These are phyloP conservation scores for Ips nitidus DNA, from an alignment of 1,140 invertebrate species.

Conservation along the genomic window DNA sequence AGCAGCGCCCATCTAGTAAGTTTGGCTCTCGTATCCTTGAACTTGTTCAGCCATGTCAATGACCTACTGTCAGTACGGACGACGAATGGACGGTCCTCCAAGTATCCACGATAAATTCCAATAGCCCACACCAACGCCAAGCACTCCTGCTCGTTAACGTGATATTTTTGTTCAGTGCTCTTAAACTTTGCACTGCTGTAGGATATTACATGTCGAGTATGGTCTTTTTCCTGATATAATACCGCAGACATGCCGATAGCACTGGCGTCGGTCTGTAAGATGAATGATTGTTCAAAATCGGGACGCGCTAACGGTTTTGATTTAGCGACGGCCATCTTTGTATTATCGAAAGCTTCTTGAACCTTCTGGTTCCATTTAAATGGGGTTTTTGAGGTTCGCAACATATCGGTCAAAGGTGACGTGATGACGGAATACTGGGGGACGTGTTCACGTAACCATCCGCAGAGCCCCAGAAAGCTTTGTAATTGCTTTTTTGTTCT, in stretches of 20 bases:
- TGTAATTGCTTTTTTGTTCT: slow-evolving; percentile 35
- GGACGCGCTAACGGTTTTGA: slow-evolving; percentile 11
- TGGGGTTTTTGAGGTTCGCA: slow-evolving; percentile 17
- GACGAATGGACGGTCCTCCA: too few species aligned
- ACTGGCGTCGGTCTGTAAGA: slow-evolving; percentile 28
- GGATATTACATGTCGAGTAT: too few species aligned
- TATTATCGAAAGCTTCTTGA: slow-evolving; percentile 23
- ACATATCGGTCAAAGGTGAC: slow-evolving; percentile 33
- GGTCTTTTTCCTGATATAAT: too few species aligned
- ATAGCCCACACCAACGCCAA: too few species aligned
- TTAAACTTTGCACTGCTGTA: too few species aligned
- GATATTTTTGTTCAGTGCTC: too few species aligned
- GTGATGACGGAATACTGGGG: slow-evolving; percentile 30
- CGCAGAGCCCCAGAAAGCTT: slow-evolving; percentile 38
- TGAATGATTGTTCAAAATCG: slow-evolving; percentile 17
- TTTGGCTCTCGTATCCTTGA: too few species aligned
- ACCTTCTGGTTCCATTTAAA: slow-evolving; percentile 27
- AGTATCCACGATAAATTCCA: too few species aligned
- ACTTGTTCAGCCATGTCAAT: too few species aligned
- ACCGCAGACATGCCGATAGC: slow-evolving; percentile 25
- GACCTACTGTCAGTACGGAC: too few species aligned
- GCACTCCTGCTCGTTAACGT: too few species aligned
- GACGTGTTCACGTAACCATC: slow-evolving; percentile 44
- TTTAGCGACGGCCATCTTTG: slow-evolving; percentile 25
- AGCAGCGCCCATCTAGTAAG: too few species aligned